These are phyloP conservation scores for Elgaria multicarinata DNA, from an alignment of 2,113 vertebrate species.

Conservation along the genomic window DNA sequence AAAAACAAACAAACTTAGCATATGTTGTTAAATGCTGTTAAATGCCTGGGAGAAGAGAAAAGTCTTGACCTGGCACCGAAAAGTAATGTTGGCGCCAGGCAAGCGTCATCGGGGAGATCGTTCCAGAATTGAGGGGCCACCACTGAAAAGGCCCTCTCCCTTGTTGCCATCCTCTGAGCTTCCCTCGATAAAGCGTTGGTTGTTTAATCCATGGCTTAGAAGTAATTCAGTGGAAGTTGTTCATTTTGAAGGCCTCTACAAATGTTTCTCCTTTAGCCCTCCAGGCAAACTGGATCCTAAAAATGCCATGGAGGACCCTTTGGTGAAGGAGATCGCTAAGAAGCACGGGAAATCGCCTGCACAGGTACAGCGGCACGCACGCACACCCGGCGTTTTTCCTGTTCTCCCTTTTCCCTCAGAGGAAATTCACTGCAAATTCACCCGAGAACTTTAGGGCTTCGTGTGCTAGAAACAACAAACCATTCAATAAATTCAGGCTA, in stretches of 20 bases:
- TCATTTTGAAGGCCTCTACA: not conserved
- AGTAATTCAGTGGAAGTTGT: not conserved
- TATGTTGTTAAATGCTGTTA: too few species aligned
- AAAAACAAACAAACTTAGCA: too few species aligned
- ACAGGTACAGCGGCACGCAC: not conserved
- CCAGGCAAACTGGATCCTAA: not conserved
- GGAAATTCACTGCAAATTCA: not conserved
- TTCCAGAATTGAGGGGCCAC: too few species aligned
- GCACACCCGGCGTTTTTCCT: too few species aligned
- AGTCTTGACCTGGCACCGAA: too few species aligned
- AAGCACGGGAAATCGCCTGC: not conserved
- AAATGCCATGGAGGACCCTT: slow-evolving; percentile 21
- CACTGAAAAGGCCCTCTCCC: too few species aligned
- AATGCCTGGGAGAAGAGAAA: too few species aligned
- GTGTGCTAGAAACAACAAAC: not conserved
- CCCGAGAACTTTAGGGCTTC: not conserved
- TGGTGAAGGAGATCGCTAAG: slow-evolving; percentile 6
- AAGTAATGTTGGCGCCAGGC: too few species aligned
- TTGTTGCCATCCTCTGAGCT: too few species aligned
- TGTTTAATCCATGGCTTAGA: not conserved
- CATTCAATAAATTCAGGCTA: not conserved
- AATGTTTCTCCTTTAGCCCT: not conserved
- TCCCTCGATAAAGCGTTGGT: too few species aligned
- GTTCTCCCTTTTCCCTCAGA: too few species aligned
- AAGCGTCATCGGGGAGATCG: too few species aligned